Conservation (phyloP, 2,113 vertebrate species). For the Conger conger region DNA sequence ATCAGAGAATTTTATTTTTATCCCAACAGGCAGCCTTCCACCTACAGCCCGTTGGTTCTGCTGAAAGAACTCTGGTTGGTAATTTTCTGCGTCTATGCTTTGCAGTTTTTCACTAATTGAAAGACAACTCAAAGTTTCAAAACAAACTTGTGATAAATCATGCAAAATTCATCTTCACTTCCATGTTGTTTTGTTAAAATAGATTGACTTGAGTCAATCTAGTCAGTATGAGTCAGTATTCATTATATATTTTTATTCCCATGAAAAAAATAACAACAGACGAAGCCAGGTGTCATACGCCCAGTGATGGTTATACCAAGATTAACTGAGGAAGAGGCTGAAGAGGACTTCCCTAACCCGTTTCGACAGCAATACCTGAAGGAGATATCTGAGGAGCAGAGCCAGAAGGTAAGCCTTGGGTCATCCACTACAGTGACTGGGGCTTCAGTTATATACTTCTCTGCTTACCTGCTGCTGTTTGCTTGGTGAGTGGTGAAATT, state of each 20-base stretch:
- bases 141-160: not conserved
- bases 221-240: no score
- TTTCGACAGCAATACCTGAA: conserved; percentile 69
- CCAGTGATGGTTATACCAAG: conserved; percentile 73
- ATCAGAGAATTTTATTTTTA: not conserved
- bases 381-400: conserved; percentile 56
- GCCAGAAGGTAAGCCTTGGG: conserved; percentile 67
- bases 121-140: not conserved
- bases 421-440: no score
- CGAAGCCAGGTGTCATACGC: conserved; percentile 86
- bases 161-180: not conserved
- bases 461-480: not conserved
- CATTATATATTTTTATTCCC: conserved; percentile 42
- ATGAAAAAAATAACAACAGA: conserved; percentile 63
- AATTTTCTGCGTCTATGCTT: conserved; percentile 38
- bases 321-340: conserved; percentile 62
- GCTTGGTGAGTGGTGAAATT: not conserved
- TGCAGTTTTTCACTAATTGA: not conserved
- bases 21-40: conserved; percentile 76
- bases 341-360: conserved; percentile 69
- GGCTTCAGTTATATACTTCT: not conserved
- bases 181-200: not conserved
- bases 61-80: conserved; percentile 70
- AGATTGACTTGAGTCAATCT: no score
- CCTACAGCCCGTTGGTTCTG: conserved; percentile 48